Evolutionary conservation across 2,113 vertebrate species (phyloP), one percentile per base, ranked within the genome.

Genomic region (Petrocephalus zakoni): DNA sequence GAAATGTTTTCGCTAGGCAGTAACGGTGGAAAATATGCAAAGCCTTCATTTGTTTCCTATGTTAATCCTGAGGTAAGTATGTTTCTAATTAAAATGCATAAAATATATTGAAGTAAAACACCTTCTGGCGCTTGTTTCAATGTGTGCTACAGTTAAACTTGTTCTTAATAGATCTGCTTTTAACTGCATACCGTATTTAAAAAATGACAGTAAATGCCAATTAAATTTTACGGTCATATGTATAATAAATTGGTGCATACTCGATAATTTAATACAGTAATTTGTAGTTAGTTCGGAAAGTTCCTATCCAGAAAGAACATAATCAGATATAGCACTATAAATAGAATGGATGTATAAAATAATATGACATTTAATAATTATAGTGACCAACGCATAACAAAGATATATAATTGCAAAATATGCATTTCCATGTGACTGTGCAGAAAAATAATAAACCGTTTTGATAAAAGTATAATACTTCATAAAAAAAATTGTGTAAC

Each of bases 1-100:
- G 89, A 89, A 78, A 94, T 94, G 92, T 90, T 93, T 88, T 92
- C 88, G 88, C 87, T 94, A 72, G 95, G 94, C 61, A 93, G 93
- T 90, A 94, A 93, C 52, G 92, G 91, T 88, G 91, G 92, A 68
- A 95, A 92, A 91, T 91, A 92, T 55, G 88, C 92, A 21, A 97
- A 96, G 89, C 95, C 96, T 0, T 97, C 96, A 1, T 97, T 97
- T 94, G 96, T 97, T 78, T 97, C 96, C 13, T 97, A 97, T 89
- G 94, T 97, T 87, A 96, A 95, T 58, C 96, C 96, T 0, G 96
- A 96, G 96, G 96, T 97, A 93, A 49, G 81, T n/a, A 47, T 91
- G 95, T 25, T 56, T 3, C 7, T 58, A 58, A 58, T 58, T 10
- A 58, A 58, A 61, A 87, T 75, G 25, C 68, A 29, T 68, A 29